Base-by-base conservation (phyloP, 2,888 invertebrate species). In the Tetragnatha montana region DNA sequence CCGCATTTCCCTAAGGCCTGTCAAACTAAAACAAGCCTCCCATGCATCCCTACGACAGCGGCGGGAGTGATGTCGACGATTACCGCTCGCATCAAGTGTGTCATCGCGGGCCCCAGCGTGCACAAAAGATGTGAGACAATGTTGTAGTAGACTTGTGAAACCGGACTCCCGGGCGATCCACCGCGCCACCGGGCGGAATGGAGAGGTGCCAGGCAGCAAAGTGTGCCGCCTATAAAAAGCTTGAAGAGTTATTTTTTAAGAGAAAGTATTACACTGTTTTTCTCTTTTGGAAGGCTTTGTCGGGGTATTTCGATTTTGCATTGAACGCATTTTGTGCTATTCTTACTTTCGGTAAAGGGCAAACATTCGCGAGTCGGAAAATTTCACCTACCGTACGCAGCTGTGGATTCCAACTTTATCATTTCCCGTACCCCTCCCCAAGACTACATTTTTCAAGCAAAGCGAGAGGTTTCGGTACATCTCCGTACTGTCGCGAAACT, bases 161-260 rank as follows among this genome's bases (percentile, higher is more conserved):
- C 78, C 35, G 81, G 78, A 89, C 51, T 50, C 71, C 70, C 35
- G 22, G 71, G 10, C 22, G 70, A 70, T 35, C 81, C 87, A 82
- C 82, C 71, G 81, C n/a, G 51, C 51, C 71, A 78, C 76, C 81
- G 17, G 79, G 50, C 60, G n/a, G 81, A 81, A 50, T 86, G 89
- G 89, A 89, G 81, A 21, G 47, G 8, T 84, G 89, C 89, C 89
- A 89, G 81, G 71, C 17, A 78, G 89, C 21, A 76, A 89, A 89
- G 85, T 89, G 85, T 89, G 89, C 85, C 89, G 85, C 70, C 89
- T 89, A 89, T 89, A 89, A 89, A 89, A 89, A 85, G 81, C 85
- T 85, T 87, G 70, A 73, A 82, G 75, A 50, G 81, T 75, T 78
- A 81, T 89, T 89, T 85, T 89, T 89, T 81, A 85, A 81, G 70